Evolutionary conservation across 2,113 vertebrate genomes (phyloP).

Genomic region (Desmodus rotundus): DNA sequence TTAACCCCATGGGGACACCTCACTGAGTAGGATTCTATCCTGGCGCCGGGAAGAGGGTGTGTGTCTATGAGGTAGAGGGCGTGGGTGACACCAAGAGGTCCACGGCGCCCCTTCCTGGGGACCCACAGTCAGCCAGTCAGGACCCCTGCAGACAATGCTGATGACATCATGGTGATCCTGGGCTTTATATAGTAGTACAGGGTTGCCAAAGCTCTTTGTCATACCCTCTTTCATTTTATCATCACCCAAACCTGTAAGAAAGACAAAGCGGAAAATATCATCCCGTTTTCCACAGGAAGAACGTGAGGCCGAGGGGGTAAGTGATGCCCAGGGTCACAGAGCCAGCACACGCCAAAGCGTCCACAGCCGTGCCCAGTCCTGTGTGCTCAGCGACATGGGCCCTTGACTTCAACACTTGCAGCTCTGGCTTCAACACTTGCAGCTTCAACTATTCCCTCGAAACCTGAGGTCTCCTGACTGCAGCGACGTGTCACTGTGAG

Average conservation of each 20-base stretch:
- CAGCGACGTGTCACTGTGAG: no score
- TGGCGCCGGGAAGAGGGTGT: background rate
- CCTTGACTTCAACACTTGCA: background rate
- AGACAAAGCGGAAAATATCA: background rate
- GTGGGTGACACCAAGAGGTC: background rate
- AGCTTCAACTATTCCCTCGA: background rate
- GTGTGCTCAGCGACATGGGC: background rate
- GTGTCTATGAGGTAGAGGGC: background rate
- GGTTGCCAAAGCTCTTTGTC: background rate
- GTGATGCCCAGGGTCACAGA: background rate
- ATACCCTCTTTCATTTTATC: background rate
- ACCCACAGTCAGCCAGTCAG: background rate
- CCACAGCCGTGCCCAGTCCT: no score
- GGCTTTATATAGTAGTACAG: background rate
- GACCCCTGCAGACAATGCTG: background rate
- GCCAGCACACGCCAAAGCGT: rapidly evolving
- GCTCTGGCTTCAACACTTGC: background rate
- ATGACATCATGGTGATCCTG: background rate
- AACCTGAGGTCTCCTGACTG: background rate
- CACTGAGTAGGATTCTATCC: background rate
- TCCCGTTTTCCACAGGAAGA: slow-evolving; percentile 8
- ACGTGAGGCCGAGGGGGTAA: background rate
- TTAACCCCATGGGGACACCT: background rate
- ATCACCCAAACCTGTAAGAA: background rate
- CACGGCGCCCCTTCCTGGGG: background rate